Evolutionary conservation across 2,888 invertebrate genomes (phyloP).

Genomic region (Drosophila putrida): DNA sequence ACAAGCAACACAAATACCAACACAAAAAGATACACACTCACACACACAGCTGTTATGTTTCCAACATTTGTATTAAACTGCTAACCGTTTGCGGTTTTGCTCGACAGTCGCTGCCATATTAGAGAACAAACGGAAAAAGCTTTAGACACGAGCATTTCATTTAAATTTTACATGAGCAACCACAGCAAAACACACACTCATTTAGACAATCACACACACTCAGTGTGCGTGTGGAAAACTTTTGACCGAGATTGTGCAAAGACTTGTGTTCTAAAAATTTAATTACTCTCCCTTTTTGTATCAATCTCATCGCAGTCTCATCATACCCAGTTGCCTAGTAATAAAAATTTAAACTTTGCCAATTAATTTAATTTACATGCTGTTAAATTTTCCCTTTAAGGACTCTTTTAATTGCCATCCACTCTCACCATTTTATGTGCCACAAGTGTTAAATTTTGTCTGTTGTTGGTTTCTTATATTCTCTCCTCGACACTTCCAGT

Average conservation of each 20-base stretch:
- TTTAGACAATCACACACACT: constrained; percentile 6
- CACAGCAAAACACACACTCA: constrained; percentile 25
- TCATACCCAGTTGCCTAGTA: constrained; percentile 23
- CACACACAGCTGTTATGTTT: constrained; percentile 25
- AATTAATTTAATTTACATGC: constrained; percentile 75
- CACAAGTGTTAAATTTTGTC: constrained; percentile 38
- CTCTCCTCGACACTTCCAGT: not conserved
- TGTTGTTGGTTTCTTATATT: constrained; percentile 13
- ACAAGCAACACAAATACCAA: constrained; percentile 12
- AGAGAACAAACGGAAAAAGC: constrained; percentile 34
- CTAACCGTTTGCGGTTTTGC: constrained; percentile 50
- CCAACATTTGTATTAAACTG: constrained; percentile 61
- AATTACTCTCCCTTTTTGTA: constrained; percentile 59
- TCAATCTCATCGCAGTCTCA: constrained; percentile 29
- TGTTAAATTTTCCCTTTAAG: constrained; percentile 45
- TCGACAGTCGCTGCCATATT: constrained; percentile 34
- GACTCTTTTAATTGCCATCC: constrained; percentile 18
- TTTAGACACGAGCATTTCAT: constrained; percentile 49
- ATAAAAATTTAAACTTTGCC: constrained; percentile 71
- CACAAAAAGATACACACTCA: constrained; percentile 5
- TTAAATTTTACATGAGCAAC: constrained; percentile 65
- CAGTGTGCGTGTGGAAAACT: constrained; percentile 43
- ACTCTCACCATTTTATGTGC: not conserved
- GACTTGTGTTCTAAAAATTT: constrained; percentile 55
- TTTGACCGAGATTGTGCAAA: constrained; percentile 56